Conservation (phyloP, 2,888 invertebrate species). For the Cybosia mesomella region DNA sequence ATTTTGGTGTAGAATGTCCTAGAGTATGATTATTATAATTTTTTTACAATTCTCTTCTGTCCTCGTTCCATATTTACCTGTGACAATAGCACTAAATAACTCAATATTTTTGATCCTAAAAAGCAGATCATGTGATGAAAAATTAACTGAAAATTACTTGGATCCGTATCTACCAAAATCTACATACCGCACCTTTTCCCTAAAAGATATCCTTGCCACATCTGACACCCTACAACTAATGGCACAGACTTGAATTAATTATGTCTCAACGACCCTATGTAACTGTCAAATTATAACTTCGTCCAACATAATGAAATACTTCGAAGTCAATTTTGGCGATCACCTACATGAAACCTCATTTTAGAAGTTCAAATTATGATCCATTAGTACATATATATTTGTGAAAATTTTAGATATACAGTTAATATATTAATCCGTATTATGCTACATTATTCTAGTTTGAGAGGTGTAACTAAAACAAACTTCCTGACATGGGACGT, state of each 20-base stretch:
- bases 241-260: slow-evolving; percentile 1
- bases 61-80: neutral
- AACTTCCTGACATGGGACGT: neutral
- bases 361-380: neutral
- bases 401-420: neutral
- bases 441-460: neutral
- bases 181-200: slow-evolving; percentile 1
- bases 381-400: no score
- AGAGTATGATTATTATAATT: no score
- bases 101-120: neutral
- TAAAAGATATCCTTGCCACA: slow-evolving; percentile 1
- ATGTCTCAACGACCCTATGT: neutral
- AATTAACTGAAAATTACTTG: neutral
- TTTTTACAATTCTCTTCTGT: neutral
- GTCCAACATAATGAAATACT: neutral
- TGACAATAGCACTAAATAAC: neutral
- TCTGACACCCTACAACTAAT: slow-evolving; percentile 2
- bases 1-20: no score
- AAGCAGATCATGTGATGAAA: neutral
- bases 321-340: neutral
- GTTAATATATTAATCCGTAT: neutral
- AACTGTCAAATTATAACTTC: neutral
- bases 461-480: slow-evolving; percentile 3
- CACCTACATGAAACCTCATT: neutral
- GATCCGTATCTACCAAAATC: neutral